phyloP scores from a whole-genome alignment of 2,888 invertebrate species.

The Trissolcus brochymenae region DNA sequence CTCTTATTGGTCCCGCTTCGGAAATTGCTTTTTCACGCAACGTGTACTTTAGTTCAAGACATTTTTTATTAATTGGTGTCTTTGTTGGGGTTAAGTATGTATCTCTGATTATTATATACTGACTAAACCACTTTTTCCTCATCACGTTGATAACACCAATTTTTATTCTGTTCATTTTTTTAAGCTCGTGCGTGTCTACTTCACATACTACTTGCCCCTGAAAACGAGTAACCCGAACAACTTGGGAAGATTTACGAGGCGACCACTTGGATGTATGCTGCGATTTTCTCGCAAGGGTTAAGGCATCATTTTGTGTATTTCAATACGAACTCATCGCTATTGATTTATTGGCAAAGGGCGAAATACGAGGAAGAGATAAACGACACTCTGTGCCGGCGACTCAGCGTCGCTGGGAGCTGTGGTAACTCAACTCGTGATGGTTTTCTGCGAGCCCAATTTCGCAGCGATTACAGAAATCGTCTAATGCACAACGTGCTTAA shows the following conservation, averaged over 20 bases:
- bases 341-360: conserved; percentile 44
- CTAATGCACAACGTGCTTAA: conserved; percentile 75
- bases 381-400: conserved; percentile 17
- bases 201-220: conserved; percentile 12
- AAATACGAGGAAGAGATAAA: conserved; percentile 44
- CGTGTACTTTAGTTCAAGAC: neutral
- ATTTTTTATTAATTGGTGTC: too few species aligned
- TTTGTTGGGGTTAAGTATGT: too few species aligned
- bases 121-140: neutral
- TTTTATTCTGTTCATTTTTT: neutral
- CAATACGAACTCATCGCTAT: conserved; percentile 48
- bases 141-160: neutral
- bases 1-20: conserved; percentile 47
- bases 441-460: conserved; percentile 67
- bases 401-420: neutral
- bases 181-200: neutral
- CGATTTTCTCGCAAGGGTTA: conserved; percentile 11
- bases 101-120: too few species aligned
- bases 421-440: conserved; percentile 23
- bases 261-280: conserved; percentile 19
- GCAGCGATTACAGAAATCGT: conserved; percentile 74
- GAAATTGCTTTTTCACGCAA: conserved; percentile 47
- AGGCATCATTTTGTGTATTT: conserved; percentile 35
- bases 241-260: conserved; percentile 28
- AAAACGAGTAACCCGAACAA: conserved; percentile 18